Evolutionary conservation across 1,140 invertebrate genomes (phyloP), one percentile per base, ranked within the genome.

Genomic region (Zophobas morio): DNA sequence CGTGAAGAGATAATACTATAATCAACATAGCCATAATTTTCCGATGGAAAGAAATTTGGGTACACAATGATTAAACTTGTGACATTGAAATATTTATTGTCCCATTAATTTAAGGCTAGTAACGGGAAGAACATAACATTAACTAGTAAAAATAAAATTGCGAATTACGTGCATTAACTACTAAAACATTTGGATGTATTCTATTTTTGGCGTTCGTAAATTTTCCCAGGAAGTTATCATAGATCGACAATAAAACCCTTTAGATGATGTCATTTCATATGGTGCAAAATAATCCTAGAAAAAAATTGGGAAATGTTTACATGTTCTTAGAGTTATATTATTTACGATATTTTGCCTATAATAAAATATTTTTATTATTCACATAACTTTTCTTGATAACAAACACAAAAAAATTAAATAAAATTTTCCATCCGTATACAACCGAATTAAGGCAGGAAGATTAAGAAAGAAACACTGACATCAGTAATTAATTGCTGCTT

Each of bases 1-100:
- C 56, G 56, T 60, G 56, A 60, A 60, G n/a, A 60, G 56, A 60
- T 60, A 60, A 60, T n/a, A 60, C n/a, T 20, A 60, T 60, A 36
- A 36, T 60, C 56, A 37, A 60, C 56, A 60, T 6, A 57, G 6
- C 37, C 34, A 60, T 60, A 60, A 60, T 60, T 60, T 60, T 60
- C 56, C 56, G 35, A 60, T 60, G 56, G 56, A 60, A 60, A 60
- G 36, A 46, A 46, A 4, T 46, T 46, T 60, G 33, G 56, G 56
- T 36, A 60, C 56, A 60, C 56, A 60, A 60, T 60, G 56, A 6
- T 60, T 60, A 36, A 20, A 20, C 53, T 54, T 34, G 33, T 39
- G 56, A 36, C 56, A 60, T 60, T 60, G 34, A 60, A 33, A 60
- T 60, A 60, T 60, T 60, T 60, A 60, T 60, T 60, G 8, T 36